These are phyloP conservation scores for Drosophila tripunctata DNA, from an alignment of 2,888 invertebrate genomes.

Conservation along the genomic window DNA sequence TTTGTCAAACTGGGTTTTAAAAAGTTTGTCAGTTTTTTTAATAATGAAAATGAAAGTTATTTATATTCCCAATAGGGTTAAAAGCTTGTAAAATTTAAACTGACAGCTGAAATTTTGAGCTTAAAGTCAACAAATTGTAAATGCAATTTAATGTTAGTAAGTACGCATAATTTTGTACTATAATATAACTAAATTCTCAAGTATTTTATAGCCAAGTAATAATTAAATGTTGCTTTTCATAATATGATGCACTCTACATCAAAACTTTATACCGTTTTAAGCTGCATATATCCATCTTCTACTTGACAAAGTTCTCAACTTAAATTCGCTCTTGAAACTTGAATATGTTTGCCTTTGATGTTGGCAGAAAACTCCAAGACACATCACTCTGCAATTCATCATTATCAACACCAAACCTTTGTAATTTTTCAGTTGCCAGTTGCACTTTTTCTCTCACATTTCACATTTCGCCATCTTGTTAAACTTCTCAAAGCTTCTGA, in stretches of 20 bases:
- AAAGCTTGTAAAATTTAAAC: too few species aligned
- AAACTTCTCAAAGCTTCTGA: conserved; percentile 24
- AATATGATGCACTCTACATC: not conserved
- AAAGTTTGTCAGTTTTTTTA: not conserved
- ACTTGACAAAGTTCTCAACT: not conserved
- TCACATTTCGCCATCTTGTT: conserved; percentile 17
- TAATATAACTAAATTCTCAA: too few species aligned
- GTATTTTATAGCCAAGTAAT: too few species aligned
- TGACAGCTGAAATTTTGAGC: too few species aligned
- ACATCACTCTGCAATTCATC: conserved; percentile 39
- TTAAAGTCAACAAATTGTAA: too few species aligned
- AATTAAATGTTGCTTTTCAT: too few species aligned
- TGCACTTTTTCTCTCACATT: conserved; percentile 18
- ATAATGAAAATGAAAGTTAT: not conserved
- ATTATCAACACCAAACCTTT: conserved; percentile 18
- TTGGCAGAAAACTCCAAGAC: not conserved
- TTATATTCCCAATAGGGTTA: not conserved
- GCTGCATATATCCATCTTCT: not conserved
- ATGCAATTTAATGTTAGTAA: too few species aligned
- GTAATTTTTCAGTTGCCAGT: conserved; percentile 21
- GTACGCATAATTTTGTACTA: too few species aligned
- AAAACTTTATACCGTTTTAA: not conserved
- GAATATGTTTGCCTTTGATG: conserved; percentile 6
- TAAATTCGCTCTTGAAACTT: not conserved
- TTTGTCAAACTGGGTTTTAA: conserved; percentile 5